phyloP scores from a whole-genome alignment of 2,888 invertebrate species.

The Slavum lentiscoides region DNA sequence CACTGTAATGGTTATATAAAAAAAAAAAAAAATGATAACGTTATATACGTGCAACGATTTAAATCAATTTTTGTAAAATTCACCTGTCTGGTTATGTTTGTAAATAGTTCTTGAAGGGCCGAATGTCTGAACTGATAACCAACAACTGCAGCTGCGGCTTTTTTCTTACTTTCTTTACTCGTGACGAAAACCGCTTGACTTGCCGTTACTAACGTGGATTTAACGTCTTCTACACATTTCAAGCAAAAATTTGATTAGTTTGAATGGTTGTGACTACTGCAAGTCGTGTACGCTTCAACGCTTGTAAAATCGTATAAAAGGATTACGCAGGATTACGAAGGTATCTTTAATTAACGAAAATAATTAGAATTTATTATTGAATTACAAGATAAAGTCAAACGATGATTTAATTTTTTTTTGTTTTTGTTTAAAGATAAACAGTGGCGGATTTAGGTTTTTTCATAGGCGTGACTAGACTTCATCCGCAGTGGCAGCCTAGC shows the following conservation, averaged over 20 bases:
- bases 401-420: too few species aligned
- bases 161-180: constrained; percentile 56
- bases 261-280: not conserved
- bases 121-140: constrained; percentile 81
- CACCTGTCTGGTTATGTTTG: constrained; percentile 75
- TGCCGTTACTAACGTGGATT: constrained; percentile 74
- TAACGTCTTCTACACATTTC: constrained; percentile 30
- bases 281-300: not conserved
- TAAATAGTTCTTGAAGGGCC: constrained; percentile 75
- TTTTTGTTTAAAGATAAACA: too few species aligned
- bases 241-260: not conserved
- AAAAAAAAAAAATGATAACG: not conserved
- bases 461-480: too few species aligned
- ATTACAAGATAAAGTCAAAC: too few species aligned
- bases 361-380: not conserved
- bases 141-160: constrained; percentile 65
- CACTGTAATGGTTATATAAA: constrained; percentile 8
- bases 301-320: too few species aligned
- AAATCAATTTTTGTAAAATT: constrained; percentile 17
- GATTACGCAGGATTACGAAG: too few species aligned
- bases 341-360: not conserved
- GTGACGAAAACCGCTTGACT: constrained; percentile 75
- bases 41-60: not conserved
- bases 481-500: too few species aligned
- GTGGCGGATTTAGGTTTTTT: too few species aligned